Conservation (phyloP, 2,113 vertebrate genomes). For the Microtus montanus region DNA sequence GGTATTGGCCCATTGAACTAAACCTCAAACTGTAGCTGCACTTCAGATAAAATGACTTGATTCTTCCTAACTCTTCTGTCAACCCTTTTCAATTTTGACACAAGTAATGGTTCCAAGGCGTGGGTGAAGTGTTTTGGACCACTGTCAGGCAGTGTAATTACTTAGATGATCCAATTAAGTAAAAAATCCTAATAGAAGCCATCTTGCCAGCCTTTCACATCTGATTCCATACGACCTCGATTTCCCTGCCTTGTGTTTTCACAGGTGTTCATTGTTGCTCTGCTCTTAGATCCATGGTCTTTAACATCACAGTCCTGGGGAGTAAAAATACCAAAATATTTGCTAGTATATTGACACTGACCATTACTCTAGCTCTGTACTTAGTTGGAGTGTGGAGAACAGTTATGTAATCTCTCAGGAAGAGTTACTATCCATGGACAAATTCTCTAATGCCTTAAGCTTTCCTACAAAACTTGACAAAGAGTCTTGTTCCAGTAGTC, state of each 20-base stretch:
- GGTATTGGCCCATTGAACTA: not conserved
- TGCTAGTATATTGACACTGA: not conserved
- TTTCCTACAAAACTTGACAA: not conserved
- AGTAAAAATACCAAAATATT: not conserved
- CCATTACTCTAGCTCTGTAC: not conserved
- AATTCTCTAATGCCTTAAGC: not conserved
- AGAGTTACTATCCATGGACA: not conserved
- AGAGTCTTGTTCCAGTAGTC: slow-evolving; percentile 79
- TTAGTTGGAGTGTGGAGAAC: not conserved
- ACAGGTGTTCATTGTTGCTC: not conserved
- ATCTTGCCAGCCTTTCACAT: too few relatives aligned
- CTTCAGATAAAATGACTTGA: not conserved
- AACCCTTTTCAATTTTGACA: not conserved
- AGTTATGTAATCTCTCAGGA: not conserved
- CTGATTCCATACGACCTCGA: too few relatives aligned
- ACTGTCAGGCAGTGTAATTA: not conserved
- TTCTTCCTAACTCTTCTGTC: too few relatives aligned
- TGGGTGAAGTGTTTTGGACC: rapidly evolving
- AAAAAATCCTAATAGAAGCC: rapidly evolving
- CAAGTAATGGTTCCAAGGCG: not conserved
- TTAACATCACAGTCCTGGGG: not conserved
- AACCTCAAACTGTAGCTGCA: too few relatives aligned
- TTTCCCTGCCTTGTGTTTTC: not conserved
- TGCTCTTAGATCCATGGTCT: not conserved
- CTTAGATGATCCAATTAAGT: not conserved